Conservation (phyloP, 2,797 vertebrate genomes). For the Bovichtus variegatus region DNA sequence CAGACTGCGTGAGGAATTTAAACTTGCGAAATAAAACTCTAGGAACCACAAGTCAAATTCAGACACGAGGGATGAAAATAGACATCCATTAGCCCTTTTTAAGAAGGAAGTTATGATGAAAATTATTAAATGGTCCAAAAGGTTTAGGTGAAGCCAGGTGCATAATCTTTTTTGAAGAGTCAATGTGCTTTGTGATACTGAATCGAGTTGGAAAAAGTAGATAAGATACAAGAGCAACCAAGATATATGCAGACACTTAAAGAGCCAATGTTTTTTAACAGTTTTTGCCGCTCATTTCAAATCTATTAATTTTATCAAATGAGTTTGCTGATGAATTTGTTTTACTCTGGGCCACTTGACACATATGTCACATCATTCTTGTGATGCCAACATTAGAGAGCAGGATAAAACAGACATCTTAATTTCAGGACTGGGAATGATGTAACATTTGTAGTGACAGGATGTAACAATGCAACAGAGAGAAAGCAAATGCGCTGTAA, state of each 20-base stretch:
- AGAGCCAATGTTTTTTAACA: neutral
- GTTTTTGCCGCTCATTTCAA: conserved; percentile 13
- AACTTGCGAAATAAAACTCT: conserved; percentile 22
- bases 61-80: neutral
- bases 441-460: conserved; percentile 18
- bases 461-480: conserved; percentile 20
- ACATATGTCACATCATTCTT: neutral
- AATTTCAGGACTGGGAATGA: conserved; percentile 15
- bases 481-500: neutral
- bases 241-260: conserved; percentile 8
- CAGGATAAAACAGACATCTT: conserved; percentile 11
- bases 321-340: neutral
- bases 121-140: neutral
- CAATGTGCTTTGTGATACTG: neutral
- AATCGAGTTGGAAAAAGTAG: neutral
- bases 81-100: neutral
- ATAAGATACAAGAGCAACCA: neutral
- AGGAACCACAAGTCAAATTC: conserved; percentile 22
- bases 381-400: neutral
- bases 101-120: conserved; percentile 10
- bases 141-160: neutral
- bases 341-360: conserved; percentile 12
- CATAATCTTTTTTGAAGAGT: neutral
- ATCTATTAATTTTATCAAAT: conserved; percentile 52
- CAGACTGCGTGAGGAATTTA: conserved; percentile 74